phyloP scores from a whole-genome alignment of 2,113 vertebrate genomes.

The Hucho hucho region DNA sequence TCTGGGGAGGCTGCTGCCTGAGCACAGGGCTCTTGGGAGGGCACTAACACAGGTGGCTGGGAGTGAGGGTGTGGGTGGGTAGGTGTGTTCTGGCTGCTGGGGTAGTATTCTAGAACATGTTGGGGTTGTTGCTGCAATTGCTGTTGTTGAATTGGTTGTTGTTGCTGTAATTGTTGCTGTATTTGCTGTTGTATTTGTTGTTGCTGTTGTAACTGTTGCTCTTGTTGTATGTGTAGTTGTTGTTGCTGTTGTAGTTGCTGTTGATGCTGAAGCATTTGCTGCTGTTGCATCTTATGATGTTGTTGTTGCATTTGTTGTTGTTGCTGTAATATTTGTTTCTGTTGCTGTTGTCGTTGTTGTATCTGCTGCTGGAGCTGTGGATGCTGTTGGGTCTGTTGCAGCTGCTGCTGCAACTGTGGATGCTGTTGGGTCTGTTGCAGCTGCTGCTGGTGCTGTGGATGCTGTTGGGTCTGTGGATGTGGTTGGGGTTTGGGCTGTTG shows the following conservation, averaged over 20 bases:
- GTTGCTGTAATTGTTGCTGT: conserved; percentile 49
- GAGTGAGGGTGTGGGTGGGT: conserved; percentile 53
- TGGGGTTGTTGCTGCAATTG: conserved; percentile 74
- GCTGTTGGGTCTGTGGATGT: conserved; percentile 70
- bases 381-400: conserved; percentile 61
- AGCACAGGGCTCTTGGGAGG: conserved; percentile 78
- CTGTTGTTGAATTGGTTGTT: conserved; percentile 33
- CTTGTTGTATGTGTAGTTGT: conserved; percentile 53
- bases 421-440: conserved; percentile 46
- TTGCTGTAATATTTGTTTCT: conserved; percentile 76
- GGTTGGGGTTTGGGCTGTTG: conserved; percentile 67
- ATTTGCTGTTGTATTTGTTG: conserved; percentile 57
- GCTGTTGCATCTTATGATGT: conserved; percentile 74
- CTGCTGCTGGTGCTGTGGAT: conserved; percentile 59
- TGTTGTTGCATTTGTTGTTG: conserved; percentile 76
- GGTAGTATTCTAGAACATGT: conserved; percentile 66
- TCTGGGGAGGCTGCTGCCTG: conserved; percentile 67
- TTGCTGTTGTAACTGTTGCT: conserved; percentile 73
- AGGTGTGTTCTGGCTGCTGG: conserved; percentile 52
- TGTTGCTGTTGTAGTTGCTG: conserved; percentile 70
- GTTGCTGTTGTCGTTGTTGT: conserved; percentile 62
- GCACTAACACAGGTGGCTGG: conserved; percentile 76
- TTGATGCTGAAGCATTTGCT: conserved; percentile 66
- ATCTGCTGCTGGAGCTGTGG: conserved; percentile 67
- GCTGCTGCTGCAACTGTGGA: conserved; percentile 72